phyloP scores from a whole-genome alignment of 2,797 vertebrate species.

The Diglossa cyanea region DNA sequence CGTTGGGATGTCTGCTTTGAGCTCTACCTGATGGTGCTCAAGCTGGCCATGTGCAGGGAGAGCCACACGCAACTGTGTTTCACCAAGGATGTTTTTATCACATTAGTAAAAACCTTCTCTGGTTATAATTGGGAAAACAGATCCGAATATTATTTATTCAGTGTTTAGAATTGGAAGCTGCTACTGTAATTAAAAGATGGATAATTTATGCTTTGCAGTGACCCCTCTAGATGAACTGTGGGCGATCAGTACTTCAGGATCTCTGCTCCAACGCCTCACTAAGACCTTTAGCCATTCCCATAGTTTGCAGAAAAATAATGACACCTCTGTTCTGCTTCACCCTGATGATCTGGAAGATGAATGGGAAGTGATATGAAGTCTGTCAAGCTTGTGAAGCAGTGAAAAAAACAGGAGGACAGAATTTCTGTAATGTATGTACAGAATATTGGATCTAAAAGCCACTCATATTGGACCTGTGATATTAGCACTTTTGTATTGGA shows the following conservation, averaged over 20 bases:
- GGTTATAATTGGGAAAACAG: background rate
- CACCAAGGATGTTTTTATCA: background rate
- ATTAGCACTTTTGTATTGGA: constrained; percentile 50
- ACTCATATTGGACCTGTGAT: constrained; percentile 1
- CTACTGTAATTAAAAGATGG: background rate
- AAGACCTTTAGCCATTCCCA: constrained; percentile 85
- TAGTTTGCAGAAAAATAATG: constrained; percentile 63
- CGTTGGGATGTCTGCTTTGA: background rate
- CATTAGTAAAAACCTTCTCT: background rate
- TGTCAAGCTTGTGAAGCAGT: background rate
- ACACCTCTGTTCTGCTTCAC: constrained; percentile 59
- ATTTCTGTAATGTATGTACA: background rate
- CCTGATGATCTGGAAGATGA: constrained; percentile 91
- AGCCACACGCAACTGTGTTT: background rate
- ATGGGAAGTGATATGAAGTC: constrained; percentile 93
- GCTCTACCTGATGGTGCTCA: background rate
- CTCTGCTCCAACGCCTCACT: constrained; percentile 88
- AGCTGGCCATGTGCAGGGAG: background rate
- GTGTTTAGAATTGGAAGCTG: background rate
- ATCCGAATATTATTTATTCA: background rate
- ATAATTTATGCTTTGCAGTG: constrained; percentile 76
- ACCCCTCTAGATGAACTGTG: constrained; percentile 90
- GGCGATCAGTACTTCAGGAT: constrained; percentile 84
- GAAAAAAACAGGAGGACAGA: background rate
- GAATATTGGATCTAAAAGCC: constrained; percentile 40